phyloP scores from a whole-genome alignment of 2,113 vertebrate species.

The Nannospalax galili region DNA sequence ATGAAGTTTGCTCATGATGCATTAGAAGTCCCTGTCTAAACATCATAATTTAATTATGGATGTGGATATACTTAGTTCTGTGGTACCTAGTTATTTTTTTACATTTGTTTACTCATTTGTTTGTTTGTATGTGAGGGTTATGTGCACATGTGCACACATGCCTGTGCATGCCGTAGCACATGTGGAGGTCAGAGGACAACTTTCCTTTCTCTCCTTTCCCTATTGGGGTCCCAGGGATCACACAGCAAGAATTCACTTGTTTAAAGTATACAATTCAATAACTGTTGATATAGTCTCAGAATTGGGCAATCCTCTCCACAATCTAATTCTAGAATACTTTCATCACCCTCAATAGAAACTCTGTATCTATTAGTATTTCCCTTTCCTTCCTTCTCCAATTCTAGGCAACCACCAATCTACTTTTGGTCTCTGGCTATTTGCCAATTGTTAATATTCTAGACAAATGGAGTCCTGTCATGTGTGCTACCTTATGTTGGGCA shows the following conservation, averaged over 20 bases:
- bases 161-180: no score
- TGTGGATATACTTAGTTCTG: not conserved
- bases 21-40: not conserved
- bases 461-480: not conserved
- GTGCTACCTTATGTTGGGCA: not conserved
- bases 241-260: not conserved
- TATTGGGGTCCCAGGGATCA: not conserved
- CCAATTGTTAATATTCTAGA: not conserved
- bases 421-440: not conserved
- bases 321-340: conserved; percentile 22
- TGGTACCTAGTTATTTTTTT: not conserved
- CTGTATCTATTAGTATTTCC: not conserved
- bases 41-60: not conserved
- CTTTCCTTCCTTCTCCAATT: not conserved
- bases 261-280: not conserved
- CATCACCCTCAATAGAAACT: not conserved
- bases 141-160: no score
- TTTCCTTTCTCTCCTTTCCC: not conserved
- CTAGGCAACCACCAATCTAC: not conserved
- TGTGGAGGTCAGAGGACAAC: not conserved
- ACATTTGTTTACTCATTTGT: no score
- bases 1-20: not conserved
- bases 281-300: not conserved
- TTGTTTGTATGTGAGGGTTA: no score
- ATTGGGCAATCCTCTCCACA: not conserved